Evolutionary conservation across 2,113 vertebrate genomes (phyloP), one percentile per base, ranked within the genome.

Genomic region (Hippocampus barbouri): DNA sequence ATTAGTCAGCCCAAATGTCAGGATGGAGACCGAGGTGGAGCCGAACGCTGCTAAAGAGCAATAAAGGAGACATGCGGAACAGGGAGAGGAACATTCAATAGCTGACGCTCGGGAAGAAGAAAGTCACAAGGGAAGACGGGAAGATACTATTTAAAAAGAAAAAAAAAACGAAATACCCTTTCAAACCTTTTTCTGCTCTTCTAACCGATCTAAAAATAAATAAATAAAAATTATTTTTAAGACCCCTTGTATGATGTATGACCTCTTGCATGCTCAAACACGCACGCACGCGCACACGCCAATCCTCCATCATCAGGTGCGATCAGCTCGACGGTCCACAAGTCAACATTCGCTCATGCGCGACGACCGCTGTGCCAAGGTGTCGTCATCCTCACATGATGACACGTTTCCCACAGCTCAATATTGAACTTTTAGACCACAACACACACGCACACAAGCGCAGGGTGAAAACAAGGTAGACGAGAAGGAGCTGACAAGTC

Each of bases 1-100:
- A 87, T 88, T 87, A 85, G 77, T 83, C 12, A 76, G 70, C 72
- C 78, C 59, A 86, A 87, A 89, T 90, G 79, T 85, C 86, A 87
- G 84, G 83, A 85, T 78, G 59, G 71, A 80, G 72, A 80, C 69
- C 34, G 34, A 38, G 30, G 30, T 30, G 30, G 21, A 56, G 21
- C 21, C n/a, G 8, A 56, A 56, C 20, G 11, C 8, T 23, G 49
- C 18, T n/a, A 2, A 5, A n/a, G 21, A 11, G 53, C 53, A 56
- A 56, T 56, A 9, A 5, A 11, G 54, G 54, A 23, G 21, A 25
- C 43, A 7, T 38, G 34, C 1, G 34, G 34, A 6, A 5, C 34
- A 38, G 34, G 34, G 6, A 38, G 5, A 38, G 34, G 34, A 7
- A 38, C 6, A 38, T 6, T 38, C 34, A 38, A 38, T 38, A 5